Conservation (phyloP, 2,113 vertebrate genomes). For the Octodon degus region DNA sequence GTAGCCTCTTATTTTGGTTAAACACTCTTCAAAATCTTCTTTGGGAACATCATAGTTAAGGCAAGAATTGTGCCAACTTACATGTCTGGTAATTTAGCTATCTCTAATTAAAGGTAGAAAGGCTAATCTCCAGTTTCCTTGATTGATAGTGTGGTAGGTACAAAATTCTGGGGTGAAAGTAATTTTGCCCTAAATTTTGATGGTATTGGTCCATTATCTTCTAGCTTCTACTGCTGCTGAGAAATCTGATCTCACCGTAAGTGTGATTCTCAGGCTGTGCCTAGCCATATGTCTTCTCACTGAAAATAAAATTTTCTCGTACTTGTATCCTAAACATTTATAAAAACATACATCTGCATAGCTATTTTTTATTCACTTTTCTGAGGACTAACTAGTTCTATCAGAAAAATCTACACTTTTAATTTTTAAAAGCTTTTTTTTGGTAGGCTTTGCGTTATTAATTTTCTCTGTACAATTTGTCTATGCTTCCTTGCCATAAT, state of each 20-base stretch:
- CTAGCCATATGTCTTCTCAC: not conserved
- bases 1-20: not conserved
- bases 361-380: not conserved
- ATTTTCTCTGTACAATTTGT: not conserved
- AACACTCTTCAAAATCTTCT: not conserved
- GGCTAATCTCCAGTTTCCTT: not conserved
- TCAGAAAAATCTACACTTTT: not conserved
- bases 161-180: not conserved
- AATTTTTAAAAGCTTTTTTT: not conserved
- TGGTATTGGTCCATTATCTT: not conserved
- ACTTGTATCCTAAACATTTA: not conserved
- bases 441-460: not conserved
- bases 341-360: not conserved
- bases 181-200: not conserved
- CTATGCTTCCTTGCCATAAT: not conserved
- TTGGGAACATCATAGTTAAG: not conserved
- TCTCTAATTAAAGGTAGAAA: not conserved
- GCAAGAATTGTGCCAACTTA: not conserved
- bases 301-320: not conserved
- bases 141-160: not conserved
- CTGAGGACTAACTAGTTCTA: not conserved
- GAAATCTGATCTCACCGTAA: not conserved
- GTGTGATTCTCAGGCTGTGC: not conserved
- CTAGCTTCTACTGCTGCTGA: not conserved
- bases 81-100: constrained; percentile 25